A percentile compares a stretch with the other conserved stretches of the same genome.
Evolutionary conservation across 2,113 vertebrate species (phyloP).

Genomic region (Oreochromis spilurus): DNA sequence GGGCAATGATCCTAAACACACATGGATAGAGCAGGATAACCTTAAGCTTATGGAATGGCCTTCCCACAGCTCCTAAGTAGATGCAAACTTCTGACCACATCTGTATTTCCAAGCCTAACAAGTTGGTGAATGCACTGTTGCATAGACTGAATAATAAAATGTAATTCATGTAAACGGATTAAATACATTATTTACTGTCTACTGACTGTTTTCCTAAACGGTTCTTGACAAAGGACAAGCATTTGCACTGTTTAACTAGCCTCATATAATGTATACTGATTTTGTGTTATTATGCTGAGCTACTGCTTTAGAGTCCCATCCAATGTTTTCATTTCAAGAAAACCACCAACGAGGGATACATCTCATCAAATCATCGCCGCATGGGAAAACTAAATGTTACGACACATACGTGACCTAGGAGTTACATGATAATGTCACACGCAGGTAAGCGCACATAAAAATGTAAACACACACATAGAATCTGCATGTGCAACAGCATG

Average conservation of each 20-base stretch:
- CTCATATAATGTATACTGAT: not conserved
- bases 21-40: not conserved
- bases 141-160: conserved; percentile 30
- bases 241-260: conserved; percentile 1
- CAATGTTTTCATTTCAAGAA: not conserved
- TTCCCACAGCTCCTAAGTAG: not conserved
- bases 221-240: not conserved
- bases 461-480: not conserved
- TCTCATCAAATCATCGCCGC: not conserved
- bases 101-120: not conserved
- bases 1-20: not conserved
- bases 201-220: not conserved
- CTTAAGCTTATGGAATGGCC: not conserved
- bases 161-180: not conserved
- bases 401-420: conserved; percentile 1
- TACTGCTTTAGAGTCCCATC: not conserved
- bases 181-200: not conserved
- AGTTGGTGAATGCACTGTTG: conserved; percentile 20
- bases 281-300: conserved; percentile 34
- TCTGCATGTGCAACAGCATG: conserved; percentile 27
- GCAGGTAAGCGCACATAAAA: not conserved
- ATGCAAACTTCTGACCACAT: not conserved
- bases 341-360: conserved; percentile 14
- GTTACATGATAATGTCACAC: not conserved
- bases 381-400: conserved; percentile 36